These are phyloP conservation scores for Cataglyphis altisquamis DNA, from an alignment of 2,888 invertebrate genomes.

Conservation along the genomic window DNA sequence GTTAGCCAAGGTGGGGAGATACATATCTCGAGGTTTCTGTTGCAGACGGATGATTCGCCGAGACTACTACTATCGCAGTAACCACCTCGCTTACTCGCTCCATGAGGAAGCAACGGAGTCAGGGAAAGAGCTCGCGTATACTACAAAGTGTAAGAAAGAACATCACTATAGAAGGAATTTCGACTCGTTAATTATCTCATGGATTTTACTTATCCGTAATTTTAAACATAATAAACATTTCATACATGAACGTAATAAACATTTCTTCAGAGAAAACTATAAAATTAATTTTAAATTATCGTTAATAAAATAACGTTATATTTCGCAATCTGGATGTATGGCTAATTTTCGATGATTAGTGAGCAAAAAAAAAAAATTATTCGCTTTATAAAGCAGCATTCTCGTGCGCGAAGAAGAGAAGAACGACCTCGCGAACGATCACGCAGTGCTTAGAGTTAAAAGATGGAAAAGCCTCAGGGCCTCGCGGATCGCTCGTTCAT, in stretches of 20 bases:
- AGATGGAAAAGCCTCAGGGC: conserved; percentile 48
- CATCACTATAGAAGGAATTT: not conserved
- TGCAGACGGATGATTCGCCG: conserved; percentile 83
- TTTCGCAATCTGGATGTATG: not conserved
- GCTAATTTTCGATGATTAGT: not conserved
- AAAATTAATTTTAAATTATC: conserved; percentile 3
- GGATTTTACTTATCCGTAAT: not conserved
- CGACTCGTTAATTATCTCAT: conserved; percentile 28
- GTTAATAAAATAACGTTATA: not conserved
- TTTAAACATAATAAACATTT: not conserved
- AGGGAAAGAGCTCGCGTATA: not conserved
- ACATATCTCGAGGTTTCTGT: conserved; percentile 82
- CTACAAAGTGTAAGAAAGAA: conserved; percentile 16
- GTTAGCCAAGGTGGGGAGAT: conserved; percentile 82
- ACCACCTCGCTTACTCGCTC: conserved; percentile 60
- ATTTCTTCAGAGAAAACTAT: not conserved
- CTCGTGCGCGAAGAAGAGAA: not conserved
- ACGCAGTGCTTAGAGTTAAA: conserved; percentile 54
- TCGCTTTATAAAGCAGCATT: not conserved
- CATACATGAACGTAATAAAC: too few species aligned
- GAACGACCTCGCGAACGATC: conserved; percentile 65
- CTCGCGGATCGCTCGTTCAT: conserved; percentile 54
- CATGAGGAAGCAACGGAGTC: conserved; percentile 25
- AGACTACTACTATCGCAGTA: conserved; percentile 70
- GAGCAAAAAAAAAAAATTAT: not conserved